phyloP scores from a whole-genome alignment of 2,888 invertebrate species.

The Drosophila monieri region DNA sequence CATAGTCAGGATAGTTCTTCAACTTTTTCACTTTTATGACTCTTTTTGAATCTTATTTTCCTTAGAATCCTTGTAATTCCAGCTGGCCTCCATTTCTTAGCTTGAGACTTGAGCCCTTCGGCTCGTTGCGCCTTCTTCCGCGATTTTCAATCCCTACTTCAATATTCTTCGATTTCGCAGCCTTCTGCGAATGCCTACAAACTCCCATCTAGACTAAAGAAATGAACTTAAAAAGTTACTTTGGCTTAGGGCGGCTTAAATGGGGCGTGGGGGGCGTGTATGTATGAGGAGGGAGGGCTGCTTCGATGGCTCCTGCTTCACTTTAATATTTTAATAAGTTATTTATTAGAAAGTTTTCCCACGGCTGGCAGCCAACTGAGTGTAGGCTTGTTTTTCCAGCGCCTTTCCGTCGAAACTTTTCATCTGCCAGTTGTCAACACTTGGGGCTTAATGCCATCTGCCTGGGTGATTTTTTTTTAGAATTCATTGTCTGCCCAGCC shows the following conservation, averaged over 20 bases:
- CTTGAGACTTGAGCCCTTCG: constrained; percentile 19
- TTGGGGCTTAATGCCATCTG: constrained; percentile 38
- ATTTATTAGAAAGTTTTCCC: constrained; percentile 56
- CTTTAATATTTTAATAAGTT: constrained; percentile 60
- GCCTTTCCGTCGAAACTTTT: constrained; percentile 39
- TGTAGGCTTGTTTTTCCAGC: constrained; percentile 49
- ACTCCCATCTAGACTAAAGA: constrained; percentile 25
- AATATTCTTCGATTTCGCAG: neutral
- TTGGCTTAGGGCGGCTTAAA: constrained; percentile 52
- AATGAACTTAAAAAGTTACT: constrained; percentile 57
- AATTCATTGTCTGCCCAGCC: neutral
- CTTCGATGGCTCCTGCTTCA: constrained; percentile 17
- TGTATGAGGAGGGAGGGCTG: neutral
- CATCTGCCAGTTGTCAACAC: constrained; percentile 47
- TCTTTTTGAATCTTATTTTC: neutral
- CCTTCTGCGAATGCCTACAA: neutral
- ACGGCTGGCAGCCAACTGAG: constrained; percentile 10
- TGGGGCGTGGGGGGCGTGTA: constrained; percentile 19
- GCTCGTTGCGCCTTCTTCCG: neutral
- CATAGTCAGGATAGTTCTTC: too few relatives aligned
- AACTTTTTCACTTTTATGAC: neutral
- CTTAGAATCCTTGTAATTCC: constrained; percentile 1
- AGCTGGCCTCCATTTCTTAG: neutral
- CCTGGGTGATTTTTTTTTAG: neutral
- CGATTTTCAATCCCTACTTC: neutral